These are phyloP conservation scores for Corythoichthys haematopterus DNA, from an alignment of 2,113 vertebrate species.

Conservation along the genomic window DNA sequence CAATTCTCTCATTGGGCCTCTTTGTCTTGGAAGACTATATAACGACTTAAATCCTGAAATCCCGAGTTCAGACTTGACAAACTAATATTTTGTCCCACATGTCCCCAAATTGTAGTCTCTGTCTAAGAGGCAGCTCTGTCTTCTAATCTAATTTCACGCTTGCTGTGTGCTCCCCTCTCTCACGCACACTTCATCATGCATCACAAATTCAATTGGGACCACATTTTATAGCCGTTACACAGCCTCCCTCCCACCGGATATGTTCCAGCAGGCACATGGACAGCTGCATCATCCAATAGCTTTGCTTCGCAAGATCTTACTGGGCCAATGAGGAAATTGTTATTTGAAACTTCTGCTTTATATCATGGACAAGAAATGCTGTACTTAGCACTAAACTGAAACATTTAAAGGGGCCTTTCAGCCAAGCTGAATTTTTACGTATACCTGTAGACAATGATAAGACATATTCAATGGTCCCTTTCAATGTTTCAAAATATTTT, in stretches of 20 bases:
- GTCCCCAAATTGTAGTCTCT: not conserved
- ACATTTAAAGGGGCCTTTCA: not conserved
- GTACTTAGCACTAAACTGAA: not conserved
- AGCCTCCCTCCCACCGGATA: conserved; percentile 5
- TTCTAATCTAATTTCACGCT: not conserved
- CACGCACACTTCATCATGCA: conserved; percentile 15
- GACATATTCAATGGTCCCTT: no score
- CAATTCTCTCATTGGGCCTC: not conserved
- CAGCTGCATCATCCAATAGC: conserved; percentile 24
- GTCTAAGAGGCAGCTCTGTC: not conserved
- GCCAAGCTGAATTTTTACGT: no score
- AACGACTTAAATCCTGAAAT: not conserved
- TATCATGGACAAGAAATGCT: not conserved
- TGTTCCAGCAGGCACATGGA: conserved; percentile 7
- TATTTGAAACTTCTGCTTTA: not conserved
- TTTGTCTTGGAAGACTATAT: not conserved
- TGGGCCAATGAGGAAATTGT: conserved; percentile 1
- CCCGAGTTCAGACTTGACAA: not conserved
- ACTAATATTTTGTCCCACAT: conserved; percentile 6
- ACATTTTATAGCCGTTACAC: conserved; percentile 27
- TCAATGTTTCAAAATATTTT: not conserved
- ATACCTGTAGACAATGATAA: no score
- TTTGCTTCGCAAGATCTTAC: not conserved
- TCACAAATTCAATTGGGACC: conserved; percentile 2
- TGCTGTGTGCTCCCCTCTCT: not conserved